Conservation (phyloP, 2,113 vertebrate species). For the Gambusia holbrooki region DNA sequence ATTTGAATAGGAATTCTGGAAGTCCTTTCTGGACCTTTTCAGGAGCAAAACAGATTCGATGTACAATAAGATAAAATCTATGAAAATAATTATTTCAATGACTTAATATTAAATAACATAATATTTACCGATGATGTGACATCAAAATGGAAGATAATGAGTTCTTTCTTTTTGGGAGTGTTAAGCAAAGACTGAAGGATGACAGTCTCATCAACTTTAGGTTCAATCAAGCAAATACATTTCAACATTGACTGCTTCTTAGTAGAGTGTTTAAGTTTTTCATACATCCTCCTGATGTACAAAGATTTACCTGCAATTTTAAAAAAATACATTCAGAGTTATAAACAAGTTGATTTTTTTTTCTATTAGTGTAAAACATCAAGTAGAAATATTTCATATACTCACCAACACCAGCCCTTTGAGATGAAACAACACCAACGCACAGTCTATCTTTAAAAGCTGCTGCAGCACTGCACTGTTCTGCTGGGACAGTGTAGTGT, state of each 20-base stretch:
- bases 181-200: slow-evolving; percentile 83
- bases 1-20: slow-evolving; percentile 91
- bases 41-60: slow-evolving; percentile 17
- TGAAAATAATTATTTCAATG: background rate
- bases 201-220: slow-evolving; percentile 85
- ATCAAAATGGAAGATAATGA: slow-evolving; percentile 90
- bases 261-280: slow-evolving; percentile 69
- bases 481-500: slow-evolving; percentile 80
- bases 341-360: background rate
- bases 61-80: background rate
- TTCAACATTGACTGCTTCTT: slow-evolving; percentile 67
- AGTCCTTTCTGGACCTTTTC: slow-evolving; percentile 88
- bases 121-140: slow-evolving; percentile 90
- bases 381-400: slow-evolving; percentile 22
- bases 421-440: slow-evolving; percentile 89
- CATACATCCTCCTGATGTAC: slow-evolving; percentile 85
- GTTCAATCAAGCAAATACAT: slow-evolving; percentile 86
- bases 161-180: slow-evolving; percentile 52
- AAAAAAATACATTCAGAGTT: background rate
- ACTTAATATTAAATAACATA: background rate
- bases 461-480: slow-evolving; percentile 77
- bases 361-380: background rate
- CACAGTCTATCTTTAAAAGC: slow-evolving; percentile 84
- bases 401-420: slow-evolving; percentile 92
- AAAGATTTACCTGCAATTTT: slow-evolving; percentile 90